These are phyloP conservation scores for human DNA, from an alignment of 2,113 vertebrate genomes.

Conservation along the genomic window GRCh38 chr1:27835501-27836000, in stretches of 20 bases:
- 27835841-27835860: constrained; percentile 31
- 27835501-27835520: background rate
- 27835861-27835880: background rate
- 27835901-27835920: background rate
- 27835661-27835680: constrained; percentile 50
- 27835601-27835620: constrained; percentile 49
- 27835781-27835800: background rate
- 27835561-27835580: constrained; percentile 25
- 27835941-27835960: background rate
- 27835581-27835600: constrained; percentile 30
- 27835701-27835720: background rate
- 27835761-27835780: constrained; percentile 35
- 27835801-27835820: constrained; percentile 31
- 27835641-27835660: background rate
- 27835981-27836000: background rate
- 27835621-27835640: constrained; percentile 48
- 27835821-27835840: constrained; percentile 26
- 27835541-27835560: background rate
- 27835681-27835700: constrained; percentile 13
- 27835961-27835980: background rate
- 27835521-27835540: background rate
- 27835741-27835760: constrained; percentile 9
- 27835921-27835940: background rate
- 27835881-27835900: background rate
- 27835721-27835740: constrained; percentile 38